phyloP scores from a whole-genome alignment of 2,797 vertebrate species.

The Hypotaenidia okinawae region DNA sequence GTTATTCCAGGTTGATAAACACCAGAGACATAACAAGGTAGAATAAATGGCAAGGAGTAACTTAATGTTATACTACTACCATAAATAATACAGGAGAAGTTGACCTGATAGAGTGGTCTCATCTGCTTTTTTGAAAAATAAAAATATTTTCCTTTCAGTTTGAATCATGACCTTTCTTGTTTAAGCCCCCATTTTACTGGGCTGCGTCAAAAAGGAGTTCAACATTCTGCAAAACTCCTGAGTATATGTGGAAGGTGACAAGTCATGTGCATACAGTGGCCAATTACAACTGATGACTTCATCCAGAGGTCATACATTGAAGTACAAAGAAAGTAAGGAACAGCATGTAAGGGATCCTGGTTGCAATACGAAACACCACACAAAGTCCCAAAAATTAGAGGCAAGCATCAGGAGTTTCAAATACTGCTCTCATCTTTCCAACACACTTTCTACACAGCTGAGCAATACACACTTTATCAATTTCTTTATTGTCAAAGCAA shows the following conservation, averaged over 20 bases:
- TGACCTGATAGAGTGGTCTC: neutral
- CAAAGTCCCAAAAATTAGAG: neutral
- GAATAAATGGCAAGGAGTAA: neutral
- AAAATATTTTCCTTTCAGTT: neutral
- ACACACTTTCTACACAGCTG: fast-evolving
- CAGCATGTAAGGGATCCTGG: neutral
- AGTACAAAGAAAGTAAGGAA: neutral
- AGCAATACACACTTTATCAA: neutral
- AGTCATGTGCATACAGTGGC: neutral
- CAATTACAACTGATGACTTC: neutral
- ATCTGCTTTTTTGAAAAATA: neutral
- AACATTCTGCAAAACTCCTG: neutral
- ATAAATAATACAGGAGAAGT: neutral
- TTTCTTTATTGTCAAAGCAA: neutral
- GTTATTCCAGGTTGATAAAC: neutral
- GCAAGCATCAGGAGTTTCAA: neutral
- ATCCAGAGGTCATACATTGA: neutral
- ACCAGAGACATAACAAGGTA: neutral
- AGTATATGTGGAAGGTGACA: neutral
- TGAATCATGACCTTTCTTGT: neutral
- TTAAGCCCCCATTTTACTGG: neutral
- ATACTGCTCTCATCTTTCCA: neutral
- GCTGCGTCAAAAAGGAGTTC: neutral
- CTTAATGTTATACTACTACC: neutral
- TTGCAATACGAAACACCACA: neutral